Evolutionary conservation across 2,113 vertebrate species (phyloP), one percentile per base, ranked within the genome.

Genomic region (Telmatochromis brachygnathus): DNA sequence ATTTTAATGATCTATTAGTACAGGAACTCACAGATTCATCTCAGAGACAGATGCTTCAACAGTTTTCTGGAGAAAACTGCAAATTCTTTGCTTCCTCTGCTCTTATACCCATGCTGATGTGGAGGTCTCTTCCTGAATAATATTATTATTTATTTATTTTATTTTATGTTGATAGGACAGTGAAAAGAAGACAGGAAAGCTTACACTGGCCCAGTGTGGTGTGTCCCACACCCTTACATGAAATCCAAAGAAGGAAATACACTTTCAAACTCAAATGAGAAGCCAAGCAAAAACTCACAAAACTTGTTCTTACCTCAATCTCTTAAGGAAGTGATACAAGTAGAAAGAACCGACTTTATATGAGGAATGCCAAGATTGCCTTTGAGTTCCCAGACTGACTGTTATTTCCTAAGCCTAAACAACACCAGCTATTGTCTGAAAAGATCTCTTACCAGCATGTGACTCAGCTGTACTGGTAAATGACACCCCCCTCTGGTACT

Each of bases 311-410:
- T 62, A 62, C 58, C 9, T n/a, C 30, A 62, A n/a, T 33, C 30
- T 35, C 30, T 35, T 62, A 62, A 62, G 30, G 9, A 35, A 62
- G 17, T 62, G 17, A 62, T 35, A 62, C 9, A 11, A 62, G 9
- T 35, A 62, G 9, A 62, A 35, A 62, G 58, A 62, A 62, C 6
- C 0, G 1, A 62, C 58, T 0, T 7, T 7, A 35, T 62, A 62
- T 62, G 30, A 33, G 58, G 30, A 62, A 62, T 35, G 30, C 4
- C 17, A 35, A 62, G 58, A 35, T n/a, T 62, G 4, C 6, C 58
- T 62, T 5, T 35, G 30, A 62, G 30, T 62, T 62, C 17, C 58
- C 58, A 35, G 30, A 12, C 30, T 62, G 58, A n/a, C 58, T 35
- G 17, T 37, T 65, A n/a, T 35, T 35, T 65, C 17, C 30, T 65